A percentile compares a stretch with the other conserved stretches of the same genome.
These are phyloP conservation scores for Cercopithecus mitis DNA, from an alignment of 2,797 vertebrate genomes.

Conservation along the genomic window DNA sequence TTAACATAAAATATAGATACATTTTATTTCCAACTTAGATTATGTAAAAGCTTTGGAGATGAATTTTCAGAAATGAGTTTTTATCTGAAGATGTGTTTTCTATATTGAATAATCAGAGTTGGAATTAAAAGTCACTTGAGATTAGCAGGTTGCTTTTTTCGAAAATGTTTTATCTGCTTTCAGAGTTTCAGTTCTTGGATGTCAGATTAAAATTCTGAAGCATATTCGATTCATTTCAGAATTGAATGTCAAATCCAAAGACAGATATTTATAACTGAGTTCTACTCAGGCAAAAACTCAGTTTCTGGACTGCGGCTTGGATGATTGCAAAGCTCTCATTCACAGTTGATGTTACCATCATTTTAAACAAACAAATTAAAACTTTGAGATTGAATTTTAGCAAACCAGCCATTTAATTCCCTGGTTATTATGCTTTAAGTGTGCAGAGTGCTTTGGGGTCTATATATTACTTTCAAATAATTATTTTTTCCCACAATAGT, in stretches of 20 bases:
- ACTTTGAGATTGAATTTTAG: constrained; percentile 50
- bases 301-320: background rate
- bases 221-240: constrained; percentile 62
- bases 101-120: constrained; percentile 67
- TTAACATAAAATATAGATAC: constrained; percentile 37
- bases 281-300: constrained; percentile 56
- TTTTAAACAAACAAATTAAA: constrained; percentile 72
- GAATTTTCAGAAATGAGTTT: constrained; percentile 61
- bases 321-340: constrained; percentile 31
- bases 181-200: constrained; percentile 68
- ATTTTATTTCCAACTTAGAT: constrained; percentile 39
- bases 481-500: background rate
- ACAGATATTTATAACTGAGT: constrained; percentile 71
- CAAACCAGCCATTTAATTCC: constrained; percentile 48
- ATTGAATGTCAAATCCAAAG: constrained; percentile 74
- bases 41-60: constrained; percentile 42
- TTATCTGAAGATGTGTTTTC: constrained; percentile 52
- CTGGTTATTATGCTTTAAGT: constrained; percentile 54
- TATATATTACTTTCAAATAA: constrained; percentile 34
- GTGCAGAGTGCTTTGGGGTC: constrained; percentile 38
- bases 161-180: constrained; percentile 69
- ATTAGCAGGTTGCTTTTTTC: constrained; percentile 61
- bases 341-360: background rate
- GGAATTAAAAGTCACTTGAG: constrained; percentile 73
- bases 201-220: constrained; percentile 76